These are phyloP conservation scores for Enteromius anoplus DNA, from an alignment of 2,797 vertebrate genomes.

Conservation along the genomic window DNA sequence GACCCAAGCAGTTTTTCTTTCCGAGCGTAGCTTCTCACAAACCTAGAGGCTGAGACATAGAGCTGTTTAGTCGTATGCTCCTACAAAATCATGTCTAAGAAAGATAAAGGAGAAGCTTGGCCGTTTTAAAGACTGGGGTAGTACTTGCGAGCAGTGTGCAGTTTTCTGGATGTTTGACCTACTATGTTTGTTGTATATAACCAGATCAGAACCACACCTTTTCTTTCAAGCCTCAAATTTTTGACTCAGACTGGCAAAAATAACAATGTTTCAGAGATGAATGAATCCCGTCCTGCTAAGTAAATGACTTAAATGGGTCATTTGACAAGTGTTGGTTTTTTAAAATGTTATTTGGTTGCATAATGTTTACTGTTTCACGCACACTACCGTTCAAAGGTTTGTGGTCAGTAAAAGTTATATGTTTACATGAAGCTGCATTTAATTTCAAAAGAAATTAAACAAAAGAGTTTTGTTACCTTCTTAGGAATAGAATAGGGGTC, in stretches of 20 bases:
- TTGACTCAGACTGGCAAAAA: background rate
- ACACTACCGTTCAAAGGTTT: too few species aligned
- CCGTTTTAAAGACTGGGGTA: background rate
- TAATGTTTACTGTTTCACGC: background rate
- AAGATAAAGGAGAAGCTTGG: background rate
- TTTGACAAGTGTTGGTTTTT: background rate
- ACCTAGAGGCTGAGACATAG: background rate
- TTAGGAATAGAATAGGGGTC: too few species aligned
- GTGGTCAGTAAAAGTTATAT: background rate
- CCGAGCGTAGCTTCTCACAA: background rate
- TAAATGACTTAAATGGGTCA: background rate
- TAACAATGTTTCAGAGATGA: background rate
- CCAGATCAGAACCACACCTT: background rate
- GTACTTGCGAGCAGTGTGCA: background rate
- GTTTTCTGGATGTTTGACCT: background rate
- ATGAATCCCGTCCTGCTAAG: too few species aligned
- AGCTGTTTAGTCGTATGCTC: background rate
- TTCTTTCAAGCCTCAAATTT: background rate
- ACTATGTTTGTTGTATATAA: background rate
- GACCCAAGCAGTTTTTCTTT: conserved; percentile 14
- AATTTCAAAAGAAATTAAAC: background rate
- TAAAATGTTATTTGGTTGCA: background rate
- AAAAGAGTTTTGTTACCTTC: too few species aligned
- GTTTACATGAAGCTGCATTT: background rate
- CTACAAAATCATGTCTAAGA: background rate